These are phyloP conservation scores for Pseudorhombus dupliciocellatus DNA, from an alignment of 2,113 vertebrate genomes.

Conservation along the genomic window DNA sequence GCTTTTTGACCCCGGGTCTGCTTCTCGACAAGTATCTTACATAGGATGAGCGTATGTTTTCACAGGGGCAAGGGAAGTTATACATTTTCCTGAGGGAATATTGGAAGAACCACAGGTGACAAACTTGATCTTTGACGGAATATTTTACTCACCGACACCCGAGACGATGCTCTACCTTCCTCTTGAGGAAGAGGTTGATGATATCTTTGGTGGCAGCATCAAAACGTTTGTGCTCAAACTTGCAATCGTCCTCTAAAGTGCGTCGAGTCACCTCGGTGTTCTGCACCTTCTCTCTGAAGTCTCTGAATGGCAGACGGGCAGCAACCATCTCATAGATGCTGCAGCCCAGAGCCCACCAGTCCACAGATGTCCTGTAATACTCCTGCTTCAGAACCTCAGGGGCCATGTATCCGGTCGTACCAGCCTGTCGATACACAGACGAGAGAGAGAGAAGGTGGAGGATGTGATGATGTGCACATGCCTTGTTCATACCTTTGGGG, in stretches of 20 bases:
- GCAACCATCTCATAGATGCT: slow-evolving; percentile 92
- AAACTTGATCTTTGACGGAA: not conserved
- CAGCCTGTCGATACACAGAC: slow-evolving; percentile 79
- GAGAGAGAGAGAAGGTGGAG: not conserved
- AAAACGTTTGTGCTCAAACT: slow-evolving; percentile 84
- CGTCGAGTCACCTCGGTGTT: slow-evolving; percentile 87
- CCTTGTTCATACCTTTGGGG: not conserved
- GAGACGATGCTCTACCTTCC: slow-evolving; percentile 82
- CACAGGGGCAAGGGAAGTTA: not conserved
- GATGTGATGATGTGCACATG: not conserved
- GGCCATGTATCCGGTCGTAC: slow-evolving; percentile 92
- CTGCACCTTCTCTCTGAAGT: slow-evolving; percentile 87
- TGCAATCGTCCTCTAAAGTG: slow-evolving; percentile 87
- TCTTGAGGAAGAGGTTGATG: slow-evolving; percentile 85
- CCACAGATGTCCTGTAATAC: slow-evolving; percentile 85
- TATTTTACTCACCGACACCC: slow-evolving; percentile 84
- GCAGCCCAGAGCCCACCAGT: slow-evolving; percentile 93
- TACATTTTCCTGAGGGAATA: not conserved
- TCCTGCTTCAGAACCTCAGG: slow-evolving; percentile 89
- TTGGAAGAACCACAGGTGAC: not conserved
- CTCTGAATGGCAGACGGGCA: slow-evolving; percentile 87
- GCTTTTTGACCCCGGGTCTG: too few relatives aligned
- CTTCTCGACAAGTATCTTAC: not conserved
- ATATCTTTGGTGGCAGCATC: slow-evolving; percentile 83
- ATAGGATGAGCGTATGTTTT: not conserved